phyloP scores from a whole-genome alignment of 2,888 invertebrate genomes.

The Ophion obscuratus region DNA sequence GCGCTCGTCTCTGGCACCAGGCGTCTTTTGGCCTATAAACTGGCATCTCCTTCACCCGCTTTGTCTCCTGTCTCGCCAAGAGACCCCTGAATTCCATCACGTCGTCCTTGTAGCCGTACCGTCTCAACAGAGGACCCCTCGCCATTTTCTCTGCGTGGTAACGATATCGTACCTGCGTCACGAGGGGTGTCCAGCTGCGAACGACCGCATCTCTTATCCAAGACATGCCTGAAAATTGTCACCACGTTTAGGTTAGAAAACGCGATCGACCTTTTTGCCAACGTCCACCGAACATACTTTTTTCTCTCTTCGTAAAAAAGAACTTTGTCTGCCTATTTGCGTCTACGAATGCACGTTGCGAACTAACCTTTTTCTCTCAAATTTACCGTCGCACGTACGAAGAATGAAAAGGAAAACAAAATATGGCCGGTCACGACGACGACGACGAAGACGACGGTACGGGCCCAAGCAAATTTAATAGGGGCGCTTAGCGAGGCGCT shows the following conservation, averaged over 20 bases:
- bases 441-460: too few species aligned
- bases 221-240: slow-evolving; percentile 72
- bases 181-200: slow-evolving; percentile 80
- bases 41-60: slow-evolving; percentile 87
- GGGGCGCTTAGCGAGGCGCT: too few species aligned
- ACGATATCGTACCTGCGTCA: slow-evolving; percentile 84
- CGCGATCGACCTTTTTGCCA: background rate
- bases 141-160: slow-evolving; percentile 86
- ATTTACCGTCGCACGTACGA: too few species aligned
- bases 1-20: slow-evolving; percentile 91
- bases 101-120: slow-evolving; percentile 90
- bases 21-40: slow-evolving; percentile 89
- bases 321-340: background rate
- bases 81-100: slow-evolving; percentile 87
- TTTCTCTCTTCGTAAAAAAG: background rate
- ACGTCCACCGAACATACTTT: background rate
- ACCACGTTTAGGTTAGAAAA: background rate
- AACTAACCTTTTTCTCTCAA: too few species aligned
- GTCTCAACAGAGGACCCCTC: slow-evolving; percentile 86
- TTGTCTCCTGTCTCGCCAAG: slow-evolving; percentile 88
- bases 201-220: slow-evolving; percentile 69
- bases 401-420: too few species aligned
- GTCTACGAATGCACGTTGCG: too few species aligned
- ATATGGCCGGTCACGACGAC: too few species aligned
- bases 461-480: too few species aligned